Conservation (phyloP, 2,113 vertebrate species). For the Cynopterus brachyotis region DNA sequence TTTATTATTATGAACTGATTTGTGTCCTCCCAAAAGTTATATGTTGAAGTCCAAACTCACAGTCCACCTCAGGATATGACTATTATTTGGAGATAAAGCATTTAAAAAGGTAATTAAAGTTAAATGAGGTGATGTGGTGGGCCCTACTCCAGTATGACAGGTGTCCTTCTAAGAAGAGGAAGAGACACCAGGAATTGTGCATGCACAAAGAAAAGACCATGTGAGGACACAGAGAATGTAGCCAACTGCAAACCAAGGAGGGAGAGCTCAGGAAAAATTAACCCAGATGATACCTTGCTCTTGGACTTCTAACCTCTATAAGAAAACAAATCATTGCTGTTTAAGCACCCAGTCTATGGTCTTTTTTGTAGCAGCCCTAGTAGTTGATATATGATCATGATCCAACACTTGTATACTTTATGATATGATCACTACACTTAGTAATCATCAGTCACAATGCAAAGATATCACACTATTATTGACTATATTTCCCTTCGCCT, state of each 20-base stretch:
- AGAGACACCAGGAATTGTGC: not conserved
- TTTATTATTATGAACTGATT: not conserved
- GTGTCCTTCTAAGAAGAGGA: not conserved
- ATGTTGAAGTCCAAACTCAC: not conserved
- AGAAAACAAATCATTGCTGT: conserved; percentile 10
- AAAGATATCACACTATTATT: not conserved
- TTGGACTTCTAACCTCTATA: not conserved
- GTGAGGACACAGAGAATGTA: not conserved
- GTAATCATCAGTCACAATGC: not conserved
- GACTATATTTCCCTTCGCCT: not conserved
- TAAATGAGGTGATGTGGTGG: not conserved
- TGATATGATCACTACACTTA: not conserved
- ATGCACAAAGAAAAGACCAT: not conserved
- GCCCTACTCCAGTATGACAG: not conserved
- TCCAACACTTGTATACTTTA: not conserved
- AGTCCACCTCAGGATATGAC: not conserved
- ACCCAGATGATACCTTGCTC: not conserved
- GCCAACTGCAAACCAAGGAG: not conserved
- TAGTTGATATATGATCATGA: not conserved
- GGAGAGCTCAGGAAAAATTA: not conserved
- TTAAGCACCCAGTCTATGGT: not conserved
- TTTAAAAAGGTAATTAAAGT: not conserved
- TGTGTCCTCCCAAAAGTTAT: not conserved
- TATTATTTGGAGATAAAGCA: not conserved
- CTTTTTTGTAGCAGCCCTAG: not conserved